phyloP scores from a whole-genome alignment of 2,888 invertebrate genomes.

The Eueremaeus valkanovi region DNA sequence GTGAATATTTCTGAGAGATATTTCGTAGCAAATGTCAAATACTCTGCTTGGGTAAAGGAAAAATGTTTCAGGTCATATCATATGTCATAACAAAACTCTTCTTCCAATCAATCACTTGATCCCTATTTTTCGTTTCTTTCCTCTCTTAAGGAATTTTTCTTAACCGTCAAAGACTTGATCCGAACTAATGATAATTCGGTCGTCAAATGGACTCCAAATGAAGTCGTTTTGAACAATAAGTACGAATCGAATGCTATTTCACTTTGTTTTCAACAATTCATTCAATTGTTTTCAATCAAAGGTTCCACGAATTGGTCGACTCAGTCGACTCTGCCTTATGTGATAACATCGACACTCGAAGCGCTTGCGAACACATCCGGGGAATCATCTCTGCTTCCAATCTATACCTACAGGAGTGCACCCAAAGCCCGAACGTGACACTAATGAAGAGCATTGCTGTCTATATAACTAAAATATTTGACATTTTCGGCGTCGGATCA shows the following conservation, averaged over 20 bases:
- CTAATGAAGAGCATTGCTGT: slow-evolving; percentile 69
- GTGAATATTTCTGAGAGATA: too few species aligned
- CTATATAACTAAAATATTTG: slow-evolving; percentile 75
- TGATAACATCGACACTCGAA: slow-evolving; percentile 87
- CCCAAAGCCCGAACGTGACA: slow-evolving; percentile 60
- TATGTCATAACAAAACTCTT: too few species aligned
- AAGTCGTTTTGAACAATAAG: slow-evolving; percentile 62
- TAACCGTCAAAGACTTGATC: slow-evolving; percentile 76
- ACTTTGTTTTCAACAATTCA: too few species aligned
- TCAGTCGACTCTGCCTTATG: slow-evolving; percentile 75
- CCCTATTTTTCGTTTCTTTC: background rate
- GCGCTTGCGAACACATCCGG: slow-evolving; percentile 74
- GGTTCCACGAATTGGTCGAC: slow-evolving; percentile 62
- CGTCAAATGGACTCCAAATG: slow-evolving; percentile 65
- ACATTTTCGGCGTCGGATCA: slow-evolving; percentile 54
- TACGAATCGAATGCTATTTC: slow-evolving; percentile 20
- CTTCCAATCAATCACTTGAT: background rate
- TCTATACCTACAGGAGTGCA: slow-evolving; percentile 68
- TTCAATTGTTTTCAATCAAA: slow-evolving; percentile 51
- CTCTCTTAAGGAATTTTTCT: slow-evolving; percentile 75
- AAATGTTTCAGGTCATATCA: too few species aligned
- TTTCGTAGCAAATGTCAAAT: too few species aligned
- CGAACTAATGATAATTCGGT: slow-evolving; percentile 56
- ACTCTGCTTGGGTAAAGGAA: too few species aligned
- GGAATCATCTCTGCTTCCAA: slow-evolving; percentile 82